Base-by-base conservation (phyloP, 2,888 invertebrate genomes). In the Netelia melanura region DNA sequence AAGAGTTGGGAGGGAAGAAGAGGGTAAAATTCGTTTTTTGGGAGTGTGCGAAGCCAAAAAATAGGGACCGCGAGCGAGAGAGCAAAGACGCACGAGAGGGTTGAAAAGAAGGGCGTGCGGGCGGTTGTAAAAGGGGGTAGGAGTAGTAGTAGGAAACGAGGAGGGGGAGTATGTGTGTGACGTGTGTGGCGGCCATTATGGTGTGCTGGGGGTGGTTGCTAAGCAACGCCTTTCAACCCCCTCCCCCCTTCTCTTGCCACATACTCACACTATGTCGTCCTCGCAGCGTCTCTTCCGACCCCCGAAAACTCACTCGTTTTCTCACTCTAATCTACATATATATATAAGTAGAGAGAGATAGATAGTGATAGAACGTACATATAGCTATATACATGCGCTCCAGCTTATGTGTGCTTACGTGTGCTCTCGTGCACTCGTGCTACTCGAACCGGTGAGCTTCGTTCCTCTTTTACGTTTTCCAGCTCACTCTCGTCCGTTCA, bases 161-260 rank as follows among this genome's bases (percentile, higher is more conserved):
- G 89, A 90, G 90, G 89, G 91, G 90, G 91, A 87, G 87, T 92
- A 92, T 89, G 90, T 90, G 89, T 90, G 91, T 90, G 90, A 89
- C 90, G 89, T 89, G 90, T 89, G 89, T 88, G 89, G 90, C 90
- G 89, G 90, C 85, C 85, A 85, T 85, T 82, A 85, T 82, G 65
- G 87, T 89, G 90, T 90, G 89, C 17, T 87, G 91, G 90, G 90
- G 90, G 92, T 90, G 89, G 92, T 93, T 92, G 93, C 93, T 89
- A 90, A 90, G 93, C 93, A 93, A 93, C 93, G 88, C 87, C 89
- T 89, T 89, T 90, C 90, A 88, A 90, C 87, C 89, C 88, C 89
- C 21, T 21, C 88, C 88, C 88, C 89, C 89, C 30, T 30, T 2
- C 88, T 91, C 90, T 90, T 90, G 8, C 90, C 90, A 89, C 91